A percentile compares a stretch with the other conserved stretches of the same genome.
Conservation (phyloP, 2,113 vertebrate species). For the Perccottus glenii region DNA sequence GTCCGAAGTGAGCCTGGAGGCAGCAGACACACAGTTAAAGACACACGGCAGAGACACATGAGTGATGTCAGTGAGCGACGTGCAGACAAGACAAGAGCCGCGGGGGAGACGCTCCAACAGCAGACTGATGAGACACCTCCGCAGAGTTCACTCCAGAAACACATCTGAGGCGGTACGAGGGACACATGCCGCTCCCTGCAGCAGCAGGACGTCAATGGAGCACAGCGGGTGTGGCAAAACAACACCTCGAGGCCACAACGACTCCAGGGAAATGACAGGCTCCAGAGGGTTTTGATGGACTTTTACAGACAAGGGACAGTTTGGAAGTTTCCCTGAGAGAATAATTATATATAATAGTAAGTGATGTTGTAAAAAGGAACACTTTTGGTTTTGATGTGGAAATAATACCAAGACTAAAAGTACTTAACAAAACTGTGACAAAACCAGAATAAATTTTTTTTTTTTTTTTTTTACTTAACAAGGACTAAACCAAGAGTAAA, state of each 20-base stretch:
- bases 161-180: neutral
- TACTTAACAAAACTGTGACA: no score
- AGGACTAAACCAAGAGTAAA: no score
- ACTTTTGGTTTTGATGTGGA: no score
- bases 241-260: neutral
- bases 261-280: neutral
- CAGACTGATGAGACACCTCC: neutral
- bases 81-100: neutral
- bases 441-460: no score
- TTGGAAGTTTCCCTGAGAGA: neutral
- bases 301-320: neutral
- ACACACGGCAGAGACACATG: neutral
- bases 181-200: neutral
- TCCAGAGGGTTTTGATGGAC: neutral
- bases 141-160: neutral
- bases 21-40: neutral
- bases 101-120: neutral
- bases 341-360: neutral
- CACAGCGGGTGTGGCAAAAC: neutral
- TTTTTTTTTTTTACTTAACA: no score
- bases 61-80: neutral
- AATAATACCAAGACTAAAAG: no score
- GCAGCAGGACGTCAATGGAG: neutral
- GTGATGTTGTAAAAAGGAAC: conserved; percentile 13
- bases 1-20: neutral